phyloP scores from a whole-genome alignment of 1,140 invertebrate species.

The Rhyacophila brunnea region DNA sequence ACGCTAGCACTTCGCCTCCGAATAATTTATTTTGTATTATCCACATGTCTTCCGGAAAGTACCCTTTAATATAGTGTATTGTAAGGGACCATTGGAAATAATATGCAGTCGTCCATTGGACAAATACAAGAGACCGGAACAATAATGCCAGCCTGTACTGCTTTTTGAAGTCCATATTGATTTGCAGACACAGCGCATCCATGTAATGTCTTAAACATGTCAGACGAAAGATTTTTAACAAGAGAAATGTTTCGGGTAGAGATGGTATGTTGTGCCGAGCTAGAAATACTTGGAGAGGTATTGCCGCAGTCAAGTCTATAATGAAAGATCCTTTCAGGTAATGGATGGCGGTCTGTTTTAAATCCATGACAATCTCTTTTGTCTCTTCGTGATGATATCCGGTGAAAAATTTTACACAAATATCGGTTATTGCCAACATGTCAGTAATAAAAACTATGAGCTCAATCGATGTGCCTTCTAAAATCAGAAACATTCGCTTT shows the following conservation, averaged over 20 bases:
- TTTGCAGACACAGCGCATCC: constrained; percentile 3
- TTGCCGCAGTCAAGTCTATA: constrained; percentile 6
- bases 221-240: constrained; percentile 11
- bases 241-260: constrained; percentile 8
- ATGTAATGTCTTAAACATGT: constrained; percentile 9
- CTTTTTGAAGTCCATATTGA: constrained; percentile 7
- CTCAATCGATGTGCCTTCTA: neutral
- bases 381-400: constrained; percentile 10
- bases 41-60: neutral
- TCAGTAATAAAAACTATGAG: neutral
- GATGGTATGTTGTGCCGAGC: neutral
- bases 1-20: neutral
- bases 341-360: neutral
- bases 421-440: constrained; percentile 4
- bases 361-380: constrained; percentile 11
- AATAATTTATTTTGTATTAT: constrained; percentile 5
- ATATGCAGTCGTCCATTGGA: constrained; percentile 7
- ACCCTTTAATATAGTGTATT: neutral
- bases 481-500: too few relatives aligned
- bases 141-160: neutral
- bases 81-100: constrained; percentile 12
- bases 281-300: constrained; percentile 14
- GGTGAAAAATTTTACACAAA: constrained; percentile 10
- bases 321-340: constrained; percentile 12
- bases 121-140: neutral